Evolutionary conservation across 2,888 invertebrate genomes (phyloP).

Genomic region (Fragum fragum): DNA sequence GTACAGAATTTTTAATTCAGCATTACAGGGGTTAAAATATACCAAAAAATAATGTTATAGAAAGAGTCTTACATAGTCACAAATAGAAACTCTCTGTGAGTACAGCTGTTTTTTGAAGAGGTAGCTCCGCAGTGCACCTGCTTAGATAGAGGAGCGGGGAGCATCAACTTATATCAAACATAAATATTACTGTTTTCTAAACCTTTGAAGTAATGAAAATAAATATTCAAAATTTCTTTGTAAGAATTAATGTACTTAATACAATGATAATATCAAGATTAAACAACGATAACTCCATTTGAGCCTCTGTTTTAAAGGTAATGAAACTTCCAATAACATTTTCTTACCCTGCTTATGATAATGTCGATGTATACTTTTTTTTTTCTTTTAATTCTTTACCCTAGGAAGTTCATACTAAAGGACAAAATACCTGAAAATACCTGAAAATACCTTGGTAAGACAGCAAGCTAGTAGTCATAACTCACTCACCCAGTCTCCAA

Average conservation of each 20-base stretch:
- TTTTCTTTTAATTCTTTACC: too few relatives aligned
- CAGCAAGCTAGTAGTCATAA: too few relatives aligned
- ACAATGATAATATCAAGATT: conserved; percentile 12
- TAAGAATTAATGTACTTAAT: conserved; percentile 22
- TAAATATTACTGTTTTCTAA: conserved; percentile 45
- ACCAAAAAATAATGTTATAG: too few relatives aligned
- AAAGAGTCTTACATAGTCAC: background rate
- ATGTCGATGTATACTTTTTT: too few relatives aligned
- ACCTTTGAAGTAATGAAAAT: conserved; percentile 41
- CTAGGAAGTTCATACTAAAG: too few relatives aligned
- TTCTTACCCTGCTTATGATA: background rate
- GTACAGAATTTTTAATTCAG: too few relatives aligned
- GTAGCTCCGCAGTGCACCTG: conserved; percentile 44
- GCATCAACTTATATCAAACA: conserved; percentile 42
- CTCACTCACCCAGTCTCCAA: too few relatives aligned
- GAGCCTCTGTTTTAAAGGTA: conserved; percentile 7
- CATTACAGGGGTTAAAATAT: too few relatives aligned
- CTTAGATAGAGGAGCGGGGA: conserved; percentile 30
- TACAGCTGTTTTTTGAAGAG: conserved; percentile 39
- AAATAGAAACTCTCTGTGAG: conserved; percentile 8
- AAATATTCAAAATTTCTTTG: conserved; percentile 38
- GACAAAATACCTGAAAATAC: too few relatives aligned
- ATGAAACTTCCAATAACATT: background rate
- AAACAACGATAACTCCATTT: background rate
- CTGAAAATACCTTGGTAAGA: too few relatives aligned